Conservation (phyloP, 2,113 vertebrate genomes). For the Nanorana parkeri region DNA sequence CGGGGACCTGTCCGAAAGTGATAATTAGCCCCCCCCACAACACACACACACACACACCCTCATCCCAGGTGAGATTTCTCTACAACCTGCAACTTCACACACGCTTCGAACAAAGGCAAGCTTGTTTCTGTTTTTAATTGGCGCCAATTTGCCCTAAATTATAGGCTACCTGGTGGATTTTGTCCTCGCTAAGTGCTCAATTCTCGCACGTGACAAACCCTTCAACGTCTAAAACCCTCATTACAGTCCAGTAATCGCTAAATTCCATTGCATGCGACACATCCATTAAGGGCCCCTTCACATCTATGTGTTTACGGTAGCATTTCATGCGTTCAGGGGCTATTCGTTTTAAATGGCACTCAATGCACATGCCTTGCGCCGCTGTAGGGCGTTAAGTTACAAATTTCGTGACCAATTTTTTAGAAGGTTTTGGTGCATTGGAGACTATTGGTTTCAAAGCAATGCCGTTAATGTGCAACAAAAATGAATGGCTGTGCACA, state of each 20-base stretch:
- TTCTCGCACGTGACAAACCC: not conserved
- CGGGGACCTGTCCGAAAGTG: conserved; percentile 62
- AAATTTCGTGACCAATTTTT: no score
- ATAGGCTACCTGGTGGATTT: conserved; percentile 34
- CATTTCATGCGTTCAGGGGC: no score
- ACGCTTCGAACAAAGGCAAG: conserved; percentile 32
- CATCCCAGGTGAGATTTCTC: conserved; percentile 54
- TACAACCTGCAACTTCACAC: conserved; percentile 45
- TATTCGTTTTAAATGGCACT: no score
- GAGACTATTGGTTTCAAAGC: no score
- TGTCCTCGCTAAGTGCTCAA: conserved; percentile 16
- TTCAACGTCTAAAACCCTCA: not conserved
- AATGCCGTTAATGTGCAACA: no score
- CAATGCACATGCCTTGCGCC: no score
- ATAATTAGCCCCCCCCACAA: conserved; percentile 61
- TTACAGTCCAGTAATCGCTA: not conserved
- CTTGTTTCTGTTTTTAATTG: conserved; percentile 51
- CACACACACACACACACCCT: conserved; percentile 48
- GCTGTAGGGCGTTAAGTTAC: no score
- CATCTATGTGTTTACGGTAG: no score
- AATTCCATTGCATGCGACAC: no score
- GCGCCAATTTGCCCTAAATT: conserved; percentile 26
- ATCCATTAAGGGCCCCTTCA: no score
- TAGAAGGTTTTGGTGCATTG: no score
- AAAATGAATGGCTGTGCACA: no score